Evolutionary conservation across 35 echinoderm and acorn worm species (phyloP).

Genomic region (Lytechinus variegatus): DNA sequence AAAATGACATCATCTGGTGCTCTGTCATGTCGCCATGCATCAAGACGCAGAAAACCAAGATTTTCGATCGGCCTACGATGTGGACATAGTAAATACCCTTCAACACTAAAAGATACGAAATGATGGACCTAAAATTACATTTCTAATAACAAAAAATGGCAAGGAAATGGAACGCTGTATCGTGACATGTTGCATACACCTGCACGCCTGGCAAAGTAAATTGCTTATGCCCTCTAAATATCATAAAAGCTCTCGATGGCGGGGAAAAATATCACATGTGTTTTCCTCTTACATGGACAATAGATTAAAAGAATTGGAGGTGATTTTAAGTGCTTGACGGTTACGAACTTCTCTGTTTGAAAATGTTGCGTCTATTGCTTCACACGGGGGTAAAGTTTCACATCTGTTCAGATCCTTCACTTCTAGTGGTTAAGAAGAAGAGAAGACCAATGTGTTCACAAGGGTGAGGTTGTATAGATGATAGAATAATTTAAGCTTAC

Average conservation of each 20-base stretch:
- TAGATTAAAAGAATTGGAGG: background rate
- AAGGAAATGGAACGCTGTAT: background rate
- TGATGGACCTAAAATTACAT: background rate
- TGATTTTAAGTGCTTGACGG: background rate
- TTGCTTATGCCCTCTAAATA: background rate
- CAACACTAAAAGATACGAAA: background rate
- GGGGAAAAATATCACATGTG: background rate
- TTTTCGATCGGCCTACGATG: background rate
- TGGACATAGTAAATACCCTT: background rate
- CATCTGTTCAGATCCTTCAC: too few species aligned
- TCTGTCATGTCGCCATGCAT: background rate
- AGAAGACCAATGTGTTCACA: too few species aligned
- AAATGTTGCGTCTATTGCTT: too few species aligned
- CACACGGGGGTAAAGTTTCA: too few species aligned
- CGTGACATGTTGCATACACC: background rate
- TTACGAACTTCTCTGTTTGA: too few species aligned
- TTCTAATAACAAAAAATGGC: background rate
- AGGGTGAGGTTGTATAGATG: too few species aligned
- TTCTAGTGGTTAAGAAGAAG: too few species aligned
- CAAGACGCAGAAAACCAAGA: background rate
- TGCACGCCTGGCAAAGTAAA: background rate
- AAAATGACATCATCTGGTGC: background rate
- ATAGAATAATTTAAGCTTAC: too few species aligned
- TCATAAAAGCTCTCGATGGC: background rate
- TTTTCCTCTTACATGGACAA: background rate